phyloP scores from a whole-genome alignment of 2,888 invertebrate genomes.

The Incurvaria masculella region DNA sequence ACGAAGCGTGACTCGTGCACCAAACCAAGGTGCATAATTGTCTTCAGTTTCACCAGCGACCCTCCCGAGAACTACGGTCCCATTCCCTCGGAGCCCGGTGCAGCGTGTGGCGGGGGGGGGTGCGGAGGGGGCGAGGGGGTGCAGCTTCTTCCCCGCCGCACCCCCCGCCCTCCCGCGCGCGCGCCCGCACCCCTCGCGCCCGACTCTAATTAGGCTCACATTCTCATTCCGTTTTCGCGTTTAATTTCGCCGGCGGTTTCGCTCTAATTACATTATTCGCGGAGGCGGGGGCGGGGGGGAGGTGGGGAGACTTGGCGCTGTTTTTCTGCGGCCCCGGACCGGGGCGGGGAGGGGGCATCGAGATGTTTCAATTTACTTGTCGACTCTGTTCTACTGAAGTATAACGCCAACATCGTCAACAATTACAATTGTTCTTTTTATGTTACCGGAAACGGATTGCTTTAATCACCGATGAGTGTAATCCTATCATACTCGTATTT shows the following conservation, averaged over 20 bases:
- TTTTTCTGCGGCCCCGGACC: conserved; percentile 7
- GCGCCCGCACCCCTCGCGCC: conserved; percentile 25
- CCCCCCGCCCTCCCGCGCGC: conserved; percentile 10
- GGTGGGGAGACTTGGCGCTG: conserved; percentile 14
- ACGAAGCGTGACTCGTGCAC: no score
- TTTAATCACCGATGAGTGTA: no score
- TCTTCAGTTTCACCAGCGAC: no score
- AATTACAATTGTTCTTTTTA: no score
- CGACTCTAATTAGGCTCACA: conserved; percentile 59
- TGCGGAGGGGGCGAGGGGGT: conserved; percentile 5
- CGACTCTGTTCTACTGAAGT: no score
- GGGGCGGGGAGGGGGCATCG: no score
- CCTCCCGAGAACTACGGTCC: no score
- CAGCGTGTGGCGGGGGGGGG: background rate
- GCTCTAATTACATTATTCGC: conserved; percentile 59
- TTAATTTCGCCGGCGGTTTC: conserved; percentile 57
- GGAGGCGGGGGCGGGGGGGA: conserved; percentile 26
- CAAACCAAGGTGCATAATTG: no score
- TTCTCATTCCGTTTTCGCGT: conserved; percentile 60
- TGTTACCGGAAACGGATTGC: no score
- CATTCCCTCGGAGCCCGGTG: background rate
- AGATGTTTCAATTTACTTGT: no score
- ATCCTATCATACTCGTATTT: no score
- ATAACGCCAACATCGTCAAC: no score
- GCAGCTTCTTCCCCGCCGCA: conserved; percentile 24